Base-by-base conservation (phyloP, 2,113 vertebrate genomes). In the Suncus etruscus region DNA sequence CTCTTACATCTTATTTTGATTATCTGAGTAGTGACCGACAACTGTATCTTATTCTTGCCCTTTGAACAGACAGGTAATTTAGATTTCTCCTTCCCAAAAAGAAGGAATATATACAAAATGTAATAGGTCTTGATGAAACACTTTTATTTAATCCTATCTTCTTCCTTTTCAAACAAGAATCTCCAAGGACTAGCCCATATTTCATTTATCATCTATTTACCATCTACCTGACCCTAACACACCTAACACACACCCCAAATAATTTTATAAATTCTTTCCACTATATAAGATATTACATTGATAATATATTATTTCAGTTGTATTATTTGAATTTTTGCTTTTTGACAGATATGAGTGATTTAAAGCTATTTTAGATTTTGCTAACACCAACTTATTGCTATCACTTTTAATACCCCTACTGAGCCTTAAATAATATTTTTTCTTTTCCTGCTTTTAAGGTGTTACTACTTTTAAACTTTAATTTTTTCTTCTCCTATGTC, bases 251-350 rank as follows among this genome's bases (percentile, higher is more conserved):
- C 12, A 70, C 24, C 39, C 9, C 6, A 54, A 47, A 51, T 4
- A 15, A 29, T 31, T 86, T 48, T 73, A 25, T 39, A 85, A 82
- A 63, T 3, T 24, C n/a, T 86, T 74, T 39, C 47, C 1, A 54
- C 6, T 4, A 25, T 20, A 14, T 51, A 74, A 15, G 39, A 51
- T 9, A 63, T 31, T 1, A 31, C 81, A 78, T 58, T 70, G 31
- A 16, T 77, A 81, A 24, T n/a, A 47, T 85, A 58, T 14, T 5
- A 68, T 45, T 91, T 27, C 58, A 74, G 0, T 82, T 32, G 75
- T 63, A 24, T 90, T 63, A 39, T 25, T 48, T 72, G 68, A 72
- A 15, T 69, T 85, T 86, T 58, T 87, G 51, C 32, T 77, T 48
- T 29, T 92, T 61, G 83, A 31, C 72, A 74, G 25, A 3, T 72